A percentile compares a stretch with the other conserved stretches of the same genome.
Evolutionary conservation across 2,888 invertebrate species (phyloP).

Genomic region (Steinernema hermaphroditum): DNA sequence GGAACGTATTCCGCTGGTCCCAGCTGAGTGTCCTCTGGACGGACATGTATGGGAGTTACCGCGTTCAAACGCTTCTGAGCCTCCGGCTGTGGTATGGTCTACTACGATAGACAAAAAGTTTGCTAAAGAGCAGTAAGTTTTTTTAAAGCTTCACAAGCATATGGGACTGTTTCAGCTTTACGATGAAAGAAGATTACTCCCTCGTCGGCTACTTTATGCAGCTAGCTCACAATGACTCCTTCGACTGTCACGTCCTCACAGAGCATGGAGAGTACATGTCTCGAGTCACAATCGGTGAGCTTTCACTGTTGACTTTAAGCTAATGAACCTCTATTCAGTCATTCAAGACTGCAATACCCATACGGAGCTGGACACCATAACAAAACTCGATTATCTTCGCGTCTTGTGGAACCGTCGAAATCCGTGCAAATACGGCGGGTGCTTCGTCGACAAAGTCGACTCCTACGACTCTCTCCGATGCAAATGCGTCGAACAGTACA

Average conservation of each 20-base stretch:
- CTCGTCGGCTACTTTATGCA: background rate
- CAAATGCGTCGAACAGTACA: constrained; percentile 3
- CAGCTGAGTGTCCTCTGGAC: too few species aligned
- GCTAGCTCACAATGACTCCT: background rate
- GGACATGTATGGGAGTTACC: too few species aligned
- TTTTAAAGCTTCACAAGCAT: background rate
- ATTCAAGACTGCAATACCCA: background rate
- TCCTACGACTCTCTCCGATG: background rate
- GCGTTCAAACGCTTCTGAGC: too few species aligned
- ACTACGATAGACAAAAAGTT: background rate
- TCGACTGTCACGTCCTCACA: constrained; percentile 1
- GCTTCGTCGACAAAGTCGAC: background rate
- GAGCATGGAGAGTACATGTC: background rate
- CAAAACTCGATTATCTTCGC: background rate
- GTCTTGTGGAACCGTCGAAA: background rate
- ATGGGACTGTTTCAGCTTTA: background rate
- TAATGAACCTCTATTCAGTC: background rate
- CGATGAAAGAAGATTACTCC: background rate
- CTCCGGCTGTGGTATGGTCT: background rate
- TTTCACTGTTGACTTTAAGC: background rate
- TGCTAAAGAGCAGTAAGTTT: background rate
- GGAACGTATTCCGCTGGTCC: too few species aligned
- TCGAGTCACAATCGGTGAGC: background rate
- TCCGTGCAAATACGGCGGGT: background rate
- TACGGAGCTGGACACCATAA: background rate